These are phyloP conservation scores for Diadumene lineata DNA, from an alignment of 92 coral and sea anemone genomes.

Conservation along the genomic window DNA sequence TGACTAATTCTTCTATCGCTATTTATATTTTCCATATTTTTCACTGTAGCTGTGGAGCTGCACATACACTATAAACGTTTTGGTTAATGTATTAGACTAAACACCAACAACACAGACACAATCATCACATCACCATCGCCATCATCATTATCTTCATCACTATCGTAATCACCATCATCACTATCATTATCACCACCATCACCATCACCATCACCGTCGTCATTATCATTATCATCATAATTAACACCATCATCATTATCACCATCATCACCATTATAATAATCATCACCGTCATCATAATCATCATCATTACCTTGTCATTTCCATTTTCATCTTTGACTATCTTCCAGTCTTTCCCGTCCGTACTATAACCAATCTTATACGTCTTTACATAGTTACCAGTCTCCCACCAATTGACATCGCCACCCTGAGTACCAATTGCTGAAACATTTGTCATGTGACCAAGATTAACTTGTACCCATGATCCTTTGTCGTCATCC, in stretches of 20 bases:
- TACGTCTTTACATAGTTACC: conserved; percentile 54
- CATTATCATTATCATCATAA: background rate
- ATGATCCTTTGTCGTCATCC: background rate
- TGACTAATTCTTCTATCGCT: too few species aligned
- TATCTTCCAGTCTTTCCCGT: conserved; percentile 43
- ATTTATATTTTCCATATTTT: too few species aligned
- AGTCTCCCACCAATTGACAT: conserved; percentile 39
- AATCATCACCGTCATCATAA: background rate
- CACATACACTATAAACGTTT: too few species aligned
- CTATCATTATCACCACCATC: background rate
- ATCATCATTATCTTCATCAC: too few species aligned
- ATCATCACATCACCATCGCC: too few species aligned
- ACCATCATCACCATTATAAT: background rate
- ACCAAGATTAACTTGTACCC: conserved; percentile 25
- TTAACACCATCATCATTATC: background rate
- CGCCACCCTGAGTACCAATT: conserved; percentile 38
- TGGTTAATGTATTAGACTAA: too few species aligned
- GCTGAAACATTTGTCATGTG: background rate
- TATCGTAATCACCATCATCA: too few species aligned
- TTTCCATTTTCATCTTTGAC: conserved; percentile 8
- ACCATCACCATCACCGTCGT: background rate
- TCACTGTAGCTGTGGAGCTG: too few species aligned
- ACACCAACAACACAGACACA: too few species aligned
- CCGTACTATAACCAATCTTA: conserved; percentile 42
- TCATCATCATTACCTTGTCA: background rate